Conservation (phyloP, 1,140 invertebrate genomes). For the Vollenhovia emeryi region DNA sequence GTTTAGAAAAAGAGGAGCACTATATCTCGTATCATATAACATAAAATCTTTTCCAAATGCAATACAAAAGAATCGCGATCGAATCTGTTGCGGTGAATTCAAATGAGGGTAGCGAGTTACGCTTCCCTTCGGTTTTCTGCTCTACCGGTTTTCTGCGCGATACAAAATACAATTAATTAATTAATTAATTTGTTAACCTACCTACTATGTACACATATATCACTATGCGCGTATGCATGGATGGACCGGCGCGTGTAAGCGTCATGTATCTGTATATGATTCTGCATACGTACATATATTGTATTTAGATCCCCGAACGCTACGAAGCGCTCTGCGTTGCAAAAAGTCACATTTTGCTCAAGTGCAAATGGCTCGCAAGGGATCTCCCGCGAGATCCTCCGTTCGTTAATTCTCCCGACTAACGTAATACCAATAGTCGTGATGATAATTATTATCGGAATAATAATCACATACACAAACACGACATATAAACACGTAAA, state of each 20-base stretch:
- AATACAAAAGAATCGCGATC: not conserved
- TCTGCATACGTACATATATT: constrained; percentile 77
- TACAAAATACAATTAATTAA: constrained; percentile 84
- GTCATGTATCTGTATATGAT: constrained; percentile 69
- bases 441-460: constrained; percentile 6
- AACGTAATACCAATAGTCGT: not conserved
- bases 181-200: constrained; percentile 85
- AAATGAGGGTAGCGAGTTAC: constrained; percentile 6
- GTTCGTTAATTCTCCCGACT: not conserved
- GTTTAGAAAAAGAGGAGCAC: constrained; percentile 9
- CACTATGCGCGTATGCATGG: constrained; percentile 83
- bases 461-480: constrained; percentile 56
- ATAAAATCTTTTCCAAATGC: not conserved
- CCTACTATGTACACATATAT: constrained; percentile 84
- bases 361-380: constrained; percentile 48
- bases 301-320: constrained; percentile 63
- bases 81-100: not conserved
- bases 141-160: constrained; percentile 78
- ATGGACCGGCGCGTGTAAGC: constrained; percentile 72
- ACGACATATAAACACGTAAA: constrained; percentile 47
- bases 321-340: constrained; percentile 21
- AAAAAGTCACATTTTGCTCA: constrained; percentile 25
- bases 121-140: constrained; percentile 45
- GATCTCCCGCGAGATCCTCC: not conserved
- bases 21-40: not conserved